phyloP scores from a whole-genome alignment of 1,140 invertebrate species.

The Brachionus plicatilis region DNA sequence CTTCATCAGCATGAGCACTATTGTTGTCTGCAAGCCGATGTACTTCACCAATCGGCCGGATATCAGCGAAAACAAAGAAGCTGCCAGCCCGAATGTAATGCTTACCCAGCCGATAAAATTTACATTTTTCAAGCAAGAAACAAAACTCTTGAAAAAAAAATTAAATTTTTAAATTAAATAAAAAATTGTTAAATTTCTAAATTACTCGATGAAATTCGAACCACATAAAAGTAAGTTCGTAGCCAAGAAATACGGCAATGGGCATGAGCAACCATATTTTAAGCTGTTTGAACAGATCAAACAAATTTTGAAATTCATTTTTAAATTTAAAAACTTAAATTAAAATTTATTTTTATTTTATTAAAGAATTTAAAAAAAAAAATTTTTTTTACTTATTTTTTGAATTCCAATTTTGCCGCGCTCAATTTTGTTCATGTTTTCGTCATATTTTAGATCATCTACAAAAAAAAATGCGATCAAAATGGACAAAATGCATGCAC shows the following conservation, averaged over 20 bases:
- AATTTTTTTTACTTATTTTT: constrained; percentile 2
- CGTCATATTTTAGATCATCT: background rate
- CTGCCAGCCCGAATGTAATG: constrained; percentile 5
- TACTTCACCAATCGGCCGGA: background rate
- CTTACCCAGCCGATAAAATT: constrained; percentile 26
- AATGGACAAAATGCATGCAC: background rate
- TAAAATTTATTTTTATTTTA: background rate
- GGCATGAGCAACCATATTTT: constrained; percentile 27
- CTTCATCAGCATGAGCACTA: constrained; percentile 21
- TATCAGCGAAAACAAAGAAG: background rate
- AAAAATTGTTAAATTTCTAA: background rate
- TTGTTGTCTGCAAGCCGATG: background rate
- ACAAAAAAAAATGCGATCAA: constrained; percentile 8
- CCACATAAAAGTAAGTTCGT: constrained; percentile 32
- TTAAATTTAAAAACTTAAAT: constrained; percentile 12
- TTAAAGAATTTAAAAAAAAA: background rate
- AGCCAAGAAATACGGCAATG: background rate
- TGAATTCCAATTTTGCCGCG: background rate
- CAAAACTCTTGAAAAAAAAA: background rate
- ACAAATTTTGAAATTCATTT: constrained; percentile 8
- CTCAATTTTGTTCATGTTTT: constrained; percentile 7
- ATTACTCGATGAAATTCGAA: constrained; percentile 31
- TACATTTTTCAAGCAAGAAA: background rate
- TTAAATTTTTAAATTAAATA: background rate
- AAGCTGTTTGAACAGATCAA: background rate